Evolutionary conservation across 1,140 invertebrate genomes (phyloP), one percentile per base, ranked within the genome.

Genomic region (Bombus confusus): DNA sequence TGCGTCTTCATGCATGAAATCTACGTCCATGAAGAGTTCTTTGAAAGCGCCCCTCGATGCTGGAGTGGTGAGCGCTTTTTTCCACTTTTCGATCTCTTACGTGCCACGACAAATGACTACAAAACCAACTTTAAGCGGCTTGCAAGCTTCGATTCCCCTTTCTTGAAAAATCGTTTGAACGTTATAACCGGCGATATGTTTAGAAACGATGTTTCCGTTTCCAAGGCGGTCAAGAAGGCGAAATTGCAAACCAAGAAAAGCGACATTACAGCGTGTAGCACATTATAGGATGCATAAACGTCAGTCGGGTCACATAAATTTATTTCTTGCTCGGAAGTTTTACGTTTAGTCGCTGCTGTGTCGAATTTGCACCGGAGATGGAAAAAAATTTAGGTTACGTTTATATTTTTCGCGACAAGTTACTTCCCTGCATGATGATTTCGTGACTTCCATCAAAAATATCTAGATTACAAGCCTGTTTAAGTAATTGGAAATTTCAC

Each of bases 281-380:
- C 75, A 77, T 77, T 77, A 77, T 10, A 37, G 75, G 22, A 77
- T 59, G 37, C 75, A 57, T 77, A 77, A 77, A 39, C 18, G 75
- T 62, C 75, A 12, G 13, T n/a, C 1, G 75, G n/a, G 13, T 62
- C 52, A 22, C 52, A 12, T 77, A 77, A 77, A 77, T 62, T 62
- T 62, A 39, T 62, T 77, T 77, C 75, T 77, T 77, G 52, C 57
- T 31, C 72, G 10, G 47, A 9, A 9, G 41, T 3, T 13, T 22
- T 15, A 13, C 13, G 6, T 43, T 72, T 8, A n/a, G 18, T 57
- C 12, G 13, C 1, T 39, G 28, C 8, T 39, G 22, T 34, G 8
- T 22, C 3, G 34, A 59, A 39, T 76, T 75, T 9, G 3, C 43
- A 34, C 8, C 31, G 6, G 13, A 57, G 37, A 15, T 12, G 13